Evolutionary conservation across 92 coral and sea anemone genomes (phyloP), one percentile per base, ranked within the genome.

Genomic region (Metridium senile): DNA sequence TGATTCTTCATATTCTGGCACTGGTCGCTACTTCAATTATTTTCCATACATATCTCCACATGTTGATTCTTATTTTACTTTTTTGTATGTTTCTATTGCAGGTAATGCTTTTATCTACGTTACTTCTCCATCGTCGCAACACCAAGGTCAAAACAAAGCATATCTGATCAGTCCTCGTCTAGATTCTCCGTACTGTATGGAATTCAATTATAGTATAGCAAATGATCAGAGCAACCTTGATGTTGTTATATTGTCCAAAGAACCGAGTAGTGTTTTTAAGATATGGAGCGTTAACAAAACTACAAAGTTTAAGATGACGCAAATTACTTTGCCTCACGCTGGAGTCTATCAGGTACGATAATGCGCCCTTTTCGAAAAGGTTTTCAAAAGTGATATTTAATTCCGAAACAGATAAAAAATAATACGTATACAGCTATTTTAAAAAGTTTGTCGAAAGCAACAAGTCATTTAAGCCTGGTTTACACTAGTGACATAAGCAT

Each of bases 121-220:
- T 8, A 2, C 61, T 8, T 54, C 26, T 4, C 4, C n/a, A 4
- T 54, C 26, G 17, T 22, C 61, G 61, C 61, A 17, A n/a, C 23
- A 54, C 26, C 61, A 54, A 54, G 61, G 61, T 4, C n/a, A 54
- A 54, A 54, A 4, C 8, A 54, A 54, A n/a, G 61, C 61, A 54
- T 54, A 54, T 54, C 26, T 54, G 8, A 54, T 54, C 23, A 54
- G 61, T n/a, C 61, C 61, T 54, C n/a, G 61, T n/a, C 61, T 54
- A 22, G n/a, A 4, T 22, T 54, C 61, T 8, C 22, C 61, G 8
- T 54, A 54, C 17, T 54, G 61, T 54, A 17, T 54, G 26, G 17
- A 9, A 4, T 54, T 54, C 23, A 54, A 22, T 19, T 54, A 54
- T 19, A 54, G n/a, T 54, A 22, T 54, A 17, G 4, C 23, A 8